phyloP scores from a whole-genome alignment of 2,888 invertebrate species.

The Cephus pygmeus region DNA sequence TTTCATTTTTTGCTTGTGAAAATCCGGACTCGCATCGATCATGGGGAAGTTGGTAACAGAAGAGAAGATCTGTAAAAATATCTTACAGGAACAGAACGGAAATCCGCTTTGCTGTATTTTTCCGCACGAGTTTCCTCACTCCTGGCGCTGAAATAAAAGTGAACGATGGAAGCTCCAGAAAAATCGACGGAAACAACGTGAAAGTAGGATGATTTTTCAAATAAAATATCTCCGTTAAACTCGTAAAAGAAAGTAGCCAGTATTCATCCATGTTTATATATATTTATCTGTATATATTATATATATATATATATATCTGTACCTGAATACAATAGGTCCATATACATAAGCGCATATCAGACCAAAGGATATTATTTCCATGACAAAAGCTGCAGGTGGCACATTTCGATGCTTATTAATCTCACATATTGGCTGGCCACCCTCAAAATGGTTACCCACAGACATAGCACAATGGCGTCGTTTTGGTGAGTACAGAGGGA shows the following conservation, averaged over 20 bases:
- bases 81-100: neutral
- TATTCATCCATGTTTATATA: neutral
- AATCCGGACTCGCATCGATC: neutral
- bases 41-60: neutral
- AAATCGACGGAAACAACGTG: neutral
- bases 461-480: neutral
- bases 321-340: no score
- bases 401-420: conserved; percentile 29
- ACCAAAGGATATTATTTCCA: neutral
- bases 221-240: neutral
- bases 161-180: neutral
- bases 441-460: neutral
- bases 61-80: neutral
- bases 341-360: no score
- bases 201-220: neutral
- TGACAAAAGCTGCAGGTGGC: conserved; percentile 23
- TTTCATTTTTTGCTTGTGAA: neutral
- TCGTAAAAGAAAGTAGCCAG: neutral
- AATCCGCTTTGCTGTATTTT: neutral
- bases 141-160: neutral
- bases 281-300: no score
- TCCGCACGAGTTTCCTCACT: neutral
- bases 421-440: conserved; percentile 12
- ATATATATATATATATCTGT: no score
- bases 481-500: neutral